These are phyloP conservation scores for Epizoanthus ramosus DNA, from an alignment of 92 coral and sea anemone species.

Conservation along the genomic window DNA sequence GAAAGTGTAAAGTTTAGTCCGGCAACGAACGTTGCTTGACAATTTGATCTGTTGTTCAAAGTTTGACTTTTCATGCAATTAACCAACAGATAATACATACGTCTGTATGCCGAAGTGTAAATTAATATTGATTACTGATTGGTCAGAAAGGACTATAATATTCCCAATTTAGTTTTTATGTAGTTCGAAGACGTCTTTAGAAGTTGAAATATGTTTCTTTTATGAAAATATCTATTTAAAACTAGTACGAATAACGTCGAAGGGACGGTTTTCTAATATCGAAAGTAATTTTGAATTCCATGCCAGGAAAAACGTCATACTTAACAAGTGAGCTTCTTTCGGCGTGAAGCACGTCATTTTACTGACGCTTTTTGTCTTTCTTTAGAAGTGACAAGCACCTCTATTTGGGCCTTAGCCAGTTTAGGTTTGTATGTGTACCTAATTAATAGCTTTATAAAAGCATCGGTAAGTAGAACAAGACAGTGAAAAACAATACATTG, in stretches of 20 bases:
- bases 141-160: too few relatives aligned
- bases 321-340: neutral
- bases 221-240: too few relatives aligned
- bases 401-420: neutral
- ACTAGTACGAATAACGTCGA: neutral
- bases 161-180: too few relatives aligned
- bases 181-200: too few relatives aligned
- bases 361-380: neutral
- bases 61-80: slow-evolving; percentile 20
- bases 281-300: neutral
- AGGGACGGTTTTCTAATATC: neutral
- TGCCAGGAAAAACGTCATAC: neutral
- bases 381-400: neutral
- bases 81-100: neutral
- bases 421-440: neutral
- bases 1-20: neutral
- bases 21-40: slow-evolving; percentile 2
- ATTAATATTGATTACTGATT: neutral
- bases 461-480: neutral
- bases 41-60: neutral
- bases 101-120: neutral
- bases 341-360: neutral
- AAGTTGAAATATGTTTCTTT: too few relatives aligned
- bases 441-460: slow-evolving; percentile 14
- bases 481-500: slow-evolving; percentile 9